Base-by-base conservation (phyloP, 1,140 invertebrate genomes). In the Globodera rostochiensis region DNA sequence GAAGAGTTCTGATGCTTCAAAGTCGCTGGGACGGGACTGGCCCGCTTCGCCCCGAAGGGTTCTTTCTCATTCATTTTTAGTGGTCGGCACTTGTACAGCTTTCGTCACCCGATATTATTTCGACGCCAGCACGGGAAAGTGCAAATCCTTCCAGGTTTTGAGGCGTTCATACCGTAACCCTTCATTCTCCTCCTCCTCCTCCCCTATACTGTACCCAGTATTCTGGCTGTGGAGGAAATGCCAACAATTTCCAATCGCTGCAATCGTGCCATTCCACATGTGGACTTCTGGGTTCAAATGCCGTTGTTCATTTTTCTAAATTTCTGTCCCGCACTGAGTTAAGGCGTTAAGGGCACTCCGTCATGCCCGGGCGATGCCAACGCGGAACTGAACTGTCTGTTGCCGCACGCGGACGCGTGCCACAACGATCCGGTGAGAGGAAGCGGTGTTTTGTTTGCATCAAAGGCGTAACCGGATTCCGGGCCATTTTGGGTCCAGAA, bases 31-130 rank as follows among this genome's bases (percentile, higher is more conserved):
- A n/a, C n/a, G n/a, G n/a, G n/a, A n/a, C n/a, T n/a, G n/a, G n/a
- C n/a, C n/a, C n/a, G n/a, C n/a, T n/a, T n/a, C n/a, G n/a, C n/a
- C n/a, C 49, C 25, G 36, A 74, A 74, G 45, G 36, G 13, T n/a
- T 2, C 3, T 25, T 60, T 15, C 7, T 66, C 50, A n/a, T 36
- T 76, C 50, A 57, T 15, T 53, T 46, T 74, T 11, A 77, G 77
- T 73, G 60, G 77, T 79, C 46, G 84, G 84, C n/a, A 73, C 78
- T 67, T 84, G 84, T 36, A 86, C 80, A 36, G 86, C 86, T 7
- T 83, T 79, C n/a, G 75, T 74, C 45, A 85, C 86, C 13, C 73
- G 84, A n/a, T 85, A 87, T 77, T 85, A 87, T 84, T 87, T 74
- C 64, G 86, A 87, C 70, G 60, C 86, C 15, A 60, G 67, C 21